Conservation (phyloP, 2,888 invertebrate species). For the Pandemis corylana region DNA sequence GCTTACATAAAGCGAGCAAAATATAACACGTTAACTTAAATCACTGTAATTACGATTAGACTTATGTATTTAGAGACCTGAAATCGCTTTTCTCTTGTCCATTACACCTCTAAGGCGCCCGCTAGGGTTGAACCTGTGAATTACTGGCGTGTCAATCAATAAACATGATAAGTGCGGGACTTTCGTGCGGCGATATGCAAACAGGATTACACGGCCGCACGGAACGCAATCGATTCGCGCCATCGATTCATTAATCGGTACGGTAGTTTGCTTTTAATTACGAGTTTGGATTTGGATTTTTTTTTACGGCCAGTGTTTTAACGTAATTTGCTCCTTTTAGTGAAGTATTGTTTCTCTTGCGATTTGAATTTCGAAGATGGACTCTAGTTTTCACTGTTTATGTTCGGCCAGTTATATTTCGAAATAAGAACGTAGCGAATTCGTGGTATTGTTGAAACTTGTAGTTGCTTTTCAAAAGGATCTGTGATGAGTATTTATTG, state of each 20-base stretch:
- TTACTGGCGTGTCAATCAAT: conserved; percentile 84
- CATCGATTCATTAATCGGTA: conserved; percentile 40
- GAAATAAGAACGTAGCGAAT: background rate
- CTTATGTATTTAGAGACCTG: background rate
- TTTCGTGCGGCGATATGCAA: conserved; percentile 83
- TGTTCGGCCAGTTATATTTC: background rate
- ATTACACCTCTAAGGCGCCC: conserved; percentile 51
- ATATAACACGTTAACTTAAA: too few relatives aligned
- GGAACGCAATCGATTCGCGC: conserved; percentile 53
- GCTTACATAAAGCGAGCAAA: too few relatives aligned
- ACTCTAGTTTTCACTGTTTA: background rate
- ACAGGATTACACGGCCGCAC: conserved; percentile 77
- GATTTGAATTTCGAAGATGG: background rate
- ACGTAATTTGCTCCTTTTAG: background rate
- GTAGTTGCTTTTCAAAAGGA: too few relatives aligned
- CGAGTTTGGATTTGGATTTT: conserved; percentile 4
- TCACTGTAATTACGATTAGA: too few relatives aligned
- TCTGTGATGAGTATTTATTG: too few relatives aligned
- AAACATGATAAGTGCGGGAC: conserved; percentile 83
- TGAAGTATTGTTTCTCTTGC: background rate
- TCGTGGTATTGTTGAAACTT: background rate
- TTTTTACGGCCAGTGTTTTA: conserved; percentile 3
- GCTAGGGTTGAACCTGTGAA: conserved; percentile 72
- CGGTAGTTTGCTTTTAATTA: conserved; percentile 29
- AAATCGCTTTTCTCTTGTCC: conserved; percentile 51